Base-by-base conservation (phyloP, 2,113 vertebrate genomes). In the Tapirus terrestris region DNA sequence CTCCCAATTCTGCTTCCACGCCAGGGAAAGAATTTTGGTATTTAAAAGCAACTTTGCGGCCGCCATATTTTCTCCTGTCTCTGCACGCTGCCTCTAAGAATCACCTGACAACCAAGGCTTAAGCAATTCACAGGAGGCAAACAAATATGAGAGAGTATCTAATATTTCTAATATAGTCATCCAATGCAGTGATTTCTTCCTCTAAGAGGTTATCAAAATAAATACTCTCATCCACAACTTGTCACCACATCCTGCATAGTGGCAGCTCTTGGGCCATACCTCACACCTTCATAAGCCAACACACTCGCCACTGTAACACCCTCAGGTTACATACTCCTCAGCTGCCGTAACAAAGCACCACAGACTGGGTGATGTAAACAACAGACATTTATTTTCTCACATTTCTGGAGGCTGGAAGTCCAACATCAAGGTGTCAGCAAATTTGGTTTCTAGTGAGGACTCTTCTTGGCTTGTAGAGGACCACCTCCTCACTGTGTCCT, bases 261-360 rank as follows among this genome's bases (percentile, higher is more conserved):
- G 91, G 36, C 2, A 4, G 14, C 1, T 65, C 45, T 45, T 0
- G 0, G 29, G 65, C 70, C 6, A 0, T 51, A 14, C 48, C 9
- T 79, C 45, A 9, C 12, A 25, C 60, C 45, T 67, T 48, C 80
- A 3, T 3, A 4, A 14, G 11, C 67, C 18, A 27, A 53, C 20
- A 21, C 13, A 1, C 23, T 21, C 12, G 10, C 89, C 3, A 0
- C 31, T 8, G 0, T 48, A 36, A 25, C 33, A 7, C 70, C 25
- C 58, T 58, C 36, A 21, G 33, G 33, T 8, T 53, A 53, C n/a
- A 6, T 7, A 53, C 5, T 8, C 18, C 45, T 51, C 4, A 8
- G 10, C 29, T 18, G 17, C 68, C 6, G 0, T 48, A 27, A 60
- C 58, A 21, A 72, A 33, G 7, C 6, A 6, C 61, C 16, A 0